Evolutionary conservation across 1,140 invertebrate species (phyloP).

Genomic region (Drosophila ironensis): DNA sequence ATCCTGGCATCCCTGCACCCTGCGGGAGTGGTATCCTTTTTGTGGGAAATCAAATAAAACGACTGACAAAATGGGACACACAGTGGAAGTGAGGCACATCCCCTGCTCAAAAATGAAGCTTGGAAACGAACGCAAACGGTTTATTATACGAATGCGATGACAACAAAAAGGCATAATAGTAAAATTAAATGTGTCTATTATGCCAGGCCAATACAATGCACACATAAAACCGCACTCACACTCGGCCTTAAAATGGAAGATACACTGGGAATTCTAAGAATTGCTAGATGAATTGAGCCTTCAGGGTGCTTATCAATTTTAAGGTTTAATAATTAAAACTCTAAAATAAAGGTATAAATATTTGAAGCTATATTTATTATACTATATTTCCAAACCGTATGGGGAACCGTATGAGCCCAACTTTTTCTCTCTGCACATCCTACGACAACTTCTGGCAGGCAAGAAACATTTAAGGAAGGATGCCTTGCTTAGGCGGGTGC

Average conservation of each 20-base stretch:
- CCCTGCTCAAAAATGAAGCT: constrained; percentile 47
- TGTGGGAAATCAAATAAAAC: constrained; percentile 67
- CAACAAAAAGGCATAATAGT: constrained; percentile 80
- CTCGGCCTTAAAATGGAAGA: constrained; percentile 25
- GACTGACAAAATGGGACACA: constrained; percentile 64
- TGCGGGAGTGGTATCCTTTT: constrained; percentile 16
- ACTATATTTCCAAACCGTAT: too few relatives aligned
- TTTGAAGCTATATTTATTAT: too few relatives aligned
- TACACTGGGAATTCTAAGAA: not conserved
- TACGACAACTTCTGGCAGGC: constrained; percentile 65
- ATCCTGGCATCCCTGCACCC: not conserved
- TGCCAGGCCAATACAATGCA: constrained; percentile 75
- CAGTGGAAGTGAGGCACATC: constrained; percentile 17
- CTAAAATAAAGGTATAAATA: too few relatives aligned
- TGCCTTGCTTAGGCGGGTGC: constrained; percentile 64
- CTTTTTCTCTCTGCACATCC: constrained; percentile 9
- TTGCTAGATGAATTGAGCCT: too few relatives aligned
- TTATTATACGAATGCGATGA: constrained; percentile 79
- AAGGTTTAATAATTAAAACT: too few relatives aligned
- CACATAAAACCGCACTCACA: constrained; percentile 69
- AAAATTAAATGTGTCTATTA: constrained; percentile 81
- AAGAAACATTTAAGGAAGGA: constrained; percentile 78
- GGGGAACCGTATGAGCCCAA: not conserved
- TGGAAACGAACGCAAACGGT: constrained; percentile 67
- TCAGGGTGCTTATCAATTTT: too few relatives aligned